These are phyloP conservation scores for Troides oblongomaculatus DNA, from an alignment of 2,888 invertebrate species.

Conservation along the genomic window DNA sequence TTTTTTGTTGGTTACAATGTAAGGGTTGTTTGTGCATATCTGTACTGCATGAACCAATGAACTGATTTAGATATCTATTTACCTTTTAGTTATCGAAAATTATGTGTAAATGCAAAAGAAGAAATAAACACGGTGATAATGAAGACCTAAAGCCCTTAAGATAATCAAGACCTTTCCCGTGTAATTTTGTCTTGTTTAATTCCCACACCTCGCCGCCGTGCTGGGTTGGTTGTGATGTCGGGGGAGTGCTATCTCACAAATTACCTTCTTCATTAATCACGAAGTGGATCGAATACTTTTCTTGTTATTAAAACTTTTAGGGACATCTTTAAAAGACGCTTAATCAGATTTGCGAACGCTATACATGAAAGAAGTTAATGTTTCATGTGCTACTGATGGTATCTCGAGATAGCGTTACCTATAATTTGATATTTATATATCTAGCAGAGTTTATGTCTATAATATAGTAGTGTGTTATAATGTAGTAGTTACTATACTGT, in stretches of 20 bases:
- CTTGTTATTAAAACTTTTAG: slow-evolving; percentile 8
- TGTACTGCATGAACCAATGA: too few relatives aligned
- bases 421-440: too few relatives aligned
- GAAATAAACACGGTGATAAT: background rate
- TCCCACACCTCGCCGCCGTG: slow-evolving; percentile 10
- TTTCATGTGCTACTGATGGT: too few relatives aligned
- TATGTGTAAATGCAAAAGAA: background rate
- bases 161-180: slow-evolving; percentile 9
- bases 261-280: slow-evolving; percentile 24
- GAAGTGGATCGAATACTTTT: background rate
- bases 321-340: background rate
- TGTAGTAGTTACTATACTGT: too few relatives aligned
- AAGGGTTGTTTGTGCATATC: too few relatives aligned
- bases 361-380: background rate
- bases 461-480: too few relatives aligned
- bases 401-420: too few relatives aligned
- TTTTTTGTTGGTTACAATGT: too few relatives aligned
- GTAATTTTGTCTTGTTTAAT: slow-evolving; percentile 6
- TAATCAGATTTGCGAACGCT: background rate
- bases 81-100: too few relatives aligned
- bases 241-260: slow-evolving; percentile 15
- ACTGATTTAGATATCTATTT: too few relatives aligned
- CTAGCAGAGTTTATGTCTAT: too few relatives aligned
- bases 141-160: background rate
- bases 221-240: slow-evolving; percentile 5